These are phyloP conservation scores for Nyctereutes procyonoides DNA, from an alignment of 2,113 vertebrate species.

Conservation along the genomic window DNA sequence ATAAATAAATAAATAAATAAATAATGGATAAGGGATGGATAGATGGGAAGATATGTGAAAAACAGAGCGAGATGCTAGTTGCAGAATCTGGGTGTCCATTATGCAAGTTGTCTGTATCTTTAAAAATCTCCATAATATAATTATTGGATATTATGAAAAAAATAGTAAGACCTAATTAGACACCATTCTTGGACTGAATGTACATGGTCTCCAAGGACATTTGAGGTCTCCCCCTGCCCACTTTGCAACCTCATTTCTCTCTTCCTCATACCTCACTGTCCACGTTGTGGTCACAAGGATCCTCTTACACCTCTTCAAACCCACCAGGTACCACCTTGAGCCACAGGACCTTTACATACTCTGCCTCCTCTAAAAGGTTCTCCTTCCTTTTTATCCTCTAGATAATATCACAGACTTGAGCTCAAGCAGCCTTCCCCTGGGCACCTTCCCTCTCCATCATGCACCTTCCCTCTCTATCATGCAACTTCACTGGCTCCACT, in stretches of 20 bases:
- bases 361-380: neutral
- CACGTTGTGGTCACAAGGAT: neutral
- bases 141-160: neutral
- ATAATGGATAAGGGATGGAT: neutral
- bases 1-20: too few species aligned
- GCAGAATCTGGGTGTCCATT: neutral
- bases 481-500: neutral
- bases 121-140: neutral
- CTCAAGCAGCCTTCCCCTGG: neutral
- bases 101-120: neutral
- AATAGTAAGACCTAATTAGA: neutral
- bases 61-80: neutral
- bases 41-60: neutral
- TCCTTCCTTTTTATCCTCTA: neutral
- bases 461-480: neutral
- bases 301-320: neutral
- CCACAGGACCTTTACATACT: neutral
- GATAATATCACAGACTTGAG: neutral
- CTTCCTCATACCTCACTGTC: neutral
- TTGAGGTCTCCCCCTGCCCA: neutral
- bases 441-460: neutral
- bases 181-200: neutral
- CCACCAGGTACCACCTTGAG: neutral
- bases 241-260: neutral
- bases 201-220: neutral